A percentile compares a stretch with the other conserved stretches of the same genome.
Conservation (phyloP, 2,797 vertebrate species). For the Acanthurus lineatus region DNA sequence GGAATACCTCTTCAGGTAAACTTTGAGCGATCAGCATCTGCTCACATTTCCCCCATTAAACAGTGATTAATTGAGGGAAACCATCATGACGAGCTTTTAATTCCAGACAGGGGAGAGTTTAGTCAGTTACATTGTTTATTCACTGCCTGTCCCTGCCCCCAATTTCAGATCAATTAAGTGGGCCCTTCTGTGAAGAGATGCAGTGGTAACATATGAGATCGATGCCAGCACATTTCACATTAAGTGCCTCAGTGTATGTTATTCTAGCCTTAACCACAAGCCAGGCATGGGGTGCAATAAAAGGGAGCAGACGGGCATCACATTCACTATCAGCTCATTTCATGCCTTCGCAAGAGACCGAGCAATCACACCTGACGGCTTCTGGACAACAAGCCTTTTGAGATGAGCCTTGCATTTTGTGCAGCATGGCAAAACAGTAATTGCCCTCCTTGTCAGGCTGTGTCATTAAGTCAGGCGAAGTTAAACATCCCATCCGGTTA, state of each 20-base stretch:
- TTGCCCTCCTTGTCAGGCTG: slow-evolving; percentile 65
- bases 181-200: not conserved
- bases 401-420: slow-evolving; percentile 59
- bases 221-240: slow-evolving; percentile 18
- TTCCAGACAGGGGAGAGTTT: not conserved
- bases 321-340: slow-evolving; percentile 65
- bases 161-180: slow-evolving; percentile 40
- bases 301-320: slow-evolving; percentile 46
- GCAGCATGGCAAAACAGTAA: slow-evolving; percentile 62
- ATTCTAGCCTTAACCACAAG: slow-evolving; percentile 30
- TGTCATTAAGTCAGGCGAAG: slow-evolving; percentile 71
- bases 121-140: not conserved
- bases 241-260: slow-evolving; percentile 22
- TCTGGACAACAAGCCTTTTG: slow-evolving; percentile 54
- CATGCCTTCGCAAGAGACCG: slow-evolving; percentile 49
- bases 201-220: not conserved
- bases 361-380: slow-evolving; percentile 64
- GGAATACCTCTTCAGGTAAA: slow-evolving; percentile 3
- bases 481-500: slow-evolving; percentile 61
- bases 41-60: not conserved
- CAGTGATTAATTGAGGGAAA: slow-evolving; percentile 3
- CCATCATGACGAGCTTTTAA: slow-evolving; percentile 30
- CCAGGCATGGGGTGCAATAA: slow-evolving; percentile 37
- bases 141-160: not conserved
- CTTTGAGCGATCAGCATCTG: not conserved